A percentile compares a stretch with the other conserved stretches of the same genome.
Conservation (phyloP, 2,113 vertebrate species). For the Actenoides lindsayi region DNA sequence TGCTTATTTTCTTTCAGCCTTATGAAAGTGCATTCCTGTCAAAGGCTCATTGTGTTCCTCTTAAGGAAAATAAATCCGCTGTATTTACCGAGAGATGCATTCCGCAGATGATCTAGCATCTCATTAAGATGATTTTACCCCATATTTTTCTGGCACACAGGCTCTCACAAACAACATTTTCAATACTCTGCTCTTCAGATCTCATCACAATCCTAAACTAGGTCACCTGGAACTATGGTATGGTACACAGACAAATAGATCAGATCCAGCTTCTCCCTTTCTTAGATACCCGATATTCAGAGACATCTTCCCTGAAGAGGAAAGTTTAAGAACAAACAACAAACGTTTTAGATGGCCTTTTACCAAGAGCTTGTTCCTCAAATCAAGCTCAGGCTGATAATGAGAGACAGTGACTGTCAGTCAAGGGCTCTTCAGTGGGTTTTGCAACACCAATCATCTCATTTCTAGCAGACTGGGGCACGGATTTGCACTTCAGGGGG, state of each 20-base stretch:
- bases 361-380: not conserved
- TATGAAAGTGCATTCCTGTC: not conserved
- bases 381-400: not conserved
- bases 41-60: not conserved
- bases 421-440: accelerated
- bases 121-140: constrained; percentile 45
- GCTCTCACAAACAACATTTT: constrained; percentile 26
- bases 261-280: not conserved
- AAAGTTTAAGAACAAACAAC: not conserved
- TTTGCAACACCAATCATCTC: not conserved
- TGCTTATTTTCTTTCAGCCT: not conserved
- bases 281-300: not conserved
- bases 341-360: not conserved
- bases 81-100: not conserved
- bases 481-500: not conserved
- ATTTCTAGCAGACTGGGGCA: not conserved
- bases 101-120: not conserved
- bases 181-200: constrained; percentile 50
- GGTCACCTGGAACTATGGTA: constrained; percentile 31
- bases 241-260: not conserved
- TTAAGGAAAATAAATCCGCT: not conserved
- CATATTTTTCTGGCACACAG: not conserved
- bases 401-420: not conserved
- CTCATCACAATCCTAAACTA: constrained; percentile 35
- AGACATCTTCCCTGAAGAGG: not conserved